Evolutionary conservation across 2,888 invertebrate species (phyloP).

Genomic region (Morinoia aosen): DNA sequence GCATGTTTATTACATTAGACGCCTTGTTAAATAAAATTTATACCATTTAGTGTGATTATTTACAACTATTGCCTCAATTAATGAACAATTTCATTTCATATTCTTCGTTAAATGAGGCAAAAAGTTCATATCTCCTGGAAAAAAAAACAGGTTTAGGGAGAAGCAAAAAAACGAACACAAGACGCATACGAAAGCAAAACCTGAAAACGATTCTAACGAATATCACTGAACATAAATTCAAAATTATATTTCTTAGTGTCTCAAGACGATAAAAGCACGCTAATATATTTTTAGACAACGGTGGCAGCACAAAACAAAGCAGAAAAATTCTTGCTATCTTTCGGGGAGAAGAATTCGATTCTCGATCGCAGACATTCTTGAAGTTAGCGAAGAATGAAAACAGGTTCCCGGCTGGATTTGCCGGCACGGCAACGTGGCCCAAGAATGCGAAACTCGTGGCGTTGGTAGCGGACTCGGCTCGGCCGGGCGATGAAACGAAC

Average conservation of each 20-base stretch:
- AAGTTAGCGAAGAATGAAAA: slow-evolving; percentile 44
- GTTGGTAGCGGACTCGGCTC: neutral
- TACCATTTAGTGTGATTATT: too few relatives aligned
- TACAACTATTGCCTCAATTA: too few relatives aligned
- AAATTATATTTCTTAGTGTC: neutral
- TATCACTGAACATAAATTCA: neutral
- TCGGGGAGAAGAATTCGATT: slow-evolving; percentile 37
- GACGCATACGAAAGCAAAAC: neutral
- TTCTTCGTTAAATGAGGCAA: too few relatives aligned
- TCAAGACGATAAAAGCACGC: neutral
- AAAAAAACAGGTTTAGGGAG: neutral
- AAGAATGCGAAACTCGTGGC: slow-evolving; percentile 36
- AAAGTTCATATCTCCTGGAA: too few relatives aligned
- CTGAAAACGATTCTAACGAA: neutral
- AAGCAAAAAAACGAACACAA: neutral
- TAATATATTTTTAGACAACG: neutral
- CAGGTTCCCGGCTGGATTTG: slow-evolving; percentile 31
- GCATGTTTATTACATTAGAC: too few relatives aligned
- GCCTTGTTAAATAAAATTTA: too few relatives aligned
- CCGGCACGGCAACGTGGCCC: neutral
- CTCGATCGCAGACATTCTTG: slow-evolving; percentile 27
- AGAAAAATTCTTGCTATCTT: neutral
- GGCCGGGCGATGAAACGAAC: neutral
- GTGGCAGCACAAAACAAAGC: neutral
- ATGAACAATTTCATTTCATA: too few relatives aligned